Percentiles rank a stretch among this genome's conserved stretches.
Conservation (phyloP, 2,888 invertebrate species). For the Tethea ocularis region DNA sequence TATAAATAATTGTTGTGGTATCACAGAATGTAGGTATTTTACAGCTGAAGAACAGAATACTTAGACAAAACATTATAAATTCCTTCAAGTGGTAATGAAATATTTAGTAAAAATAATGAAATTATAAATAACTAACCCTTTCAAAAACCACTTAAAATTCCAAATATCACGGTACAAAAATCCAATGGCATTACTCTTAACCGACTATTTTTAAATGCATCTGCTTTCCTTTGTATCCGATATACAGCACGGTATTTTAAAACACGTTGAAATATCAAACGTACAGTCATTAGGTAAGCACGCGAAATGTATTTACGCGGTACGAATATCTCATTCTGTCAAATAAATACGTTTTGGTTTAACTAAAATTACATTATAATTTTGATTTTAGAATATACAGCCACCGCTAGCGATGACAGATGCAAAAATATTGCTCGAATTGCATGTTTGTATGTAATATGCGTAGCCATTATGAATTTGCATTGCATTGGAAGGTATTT, state of each 20-base stretch:
- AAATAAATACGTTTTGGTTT: slow-evolving; percentile 71
- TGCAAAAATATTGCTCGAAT: slow-evolving; percentile 58
- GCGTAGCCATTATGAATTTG: slow-evolving; percentile 1
- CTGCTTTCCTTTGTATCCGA: slow-evolving; percentile 32
- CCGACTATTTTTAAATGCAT: slow-evolving; percentile 36
- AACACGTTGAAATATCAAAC: slow-evolving; percentile 45
- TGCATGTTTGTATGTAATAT: slow-evolving; percentile 13
- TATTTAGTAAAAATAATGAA: too few species aligned
- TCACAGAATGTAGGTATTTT: too few species aligned
- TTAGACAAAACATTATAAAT: too few species aligned
- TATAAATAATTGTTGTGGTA: too few species aligned
- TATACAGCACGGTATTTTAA: slow-evolving; percentile 22
- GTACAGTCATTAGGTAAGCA: slow-evolving; percentile 56
- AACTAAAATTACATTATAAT: slow-evolving; percentile 78
- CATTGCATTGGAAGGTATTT: background rate
- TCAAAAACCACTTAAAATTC: slow-evolving; percentile 60
- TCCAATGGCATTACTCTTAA: slow-evolving; percentile 27
- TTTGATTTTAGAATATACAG: slow-evolving; percentile 68
- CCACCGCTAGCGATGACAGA: slow-evolving; percentile 62
- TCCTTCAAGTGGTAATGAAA: too few species aligned
- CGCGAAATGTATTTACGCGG: slow-evolving; percentile 58
- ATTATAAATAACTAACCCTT: slow-evolving; percentile 11
- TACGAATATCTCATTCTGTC: slow-evolving; percentile 72
- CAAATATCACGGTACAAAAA: slow-evolving; percentile 34
- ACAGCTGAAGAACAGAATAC: too few species aligned